Conservation (phyloP, 2,113 vertebrate species). For the Pelecanoides urinatrix region DNA sequence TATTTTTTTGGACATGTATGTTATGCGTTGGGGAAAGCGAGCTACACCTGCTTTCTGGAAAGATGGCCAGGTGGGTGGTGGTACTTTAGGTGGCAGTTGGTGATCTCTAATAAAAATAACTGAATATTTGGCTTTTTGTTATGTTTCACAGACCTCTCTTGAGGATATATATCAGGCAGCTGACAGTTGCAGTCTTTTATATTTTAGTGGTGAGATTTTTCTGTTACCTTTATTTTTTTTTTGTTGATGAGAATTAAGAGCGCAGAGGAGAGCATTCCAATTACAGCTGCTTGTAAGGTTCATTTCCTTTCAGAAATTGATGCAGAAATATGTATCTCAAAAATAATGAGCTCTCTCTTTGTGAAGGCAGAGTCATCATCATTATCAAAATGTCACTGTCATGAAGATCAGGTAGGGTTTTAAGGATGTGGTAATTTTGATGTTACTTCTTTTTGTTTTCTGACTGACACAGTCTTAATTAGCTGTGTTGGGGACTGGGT, state of each 20-base stretch:
- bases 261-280: not conserved
- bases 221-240: not conserved
- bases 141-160: not conserved
- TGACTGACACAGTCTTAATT: conserved; percentile 4
- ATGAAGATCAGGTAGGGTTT: not conserved
- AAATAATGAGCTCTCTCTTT: conserved; percentile 34
- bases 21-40: not conserved
- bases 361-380: not conserved
- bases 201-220: not conserved
- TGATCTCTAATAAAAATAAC: not conserved
- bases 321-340: conserved; percentile 22
- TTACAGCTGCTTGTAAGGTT: not conserved
- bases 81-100: not conserved
- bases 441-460: not conserved
- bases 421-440: not conserved
- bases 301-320: conserved; percentile 38
- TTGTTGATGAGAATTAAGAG: not conserved
- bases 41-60: not conserved
- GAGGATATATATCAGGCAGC: not conserved
- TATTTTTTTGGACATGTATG: not conserved
- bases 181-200: not conserved
- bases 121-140: not conserved
- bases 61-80: not conserved
- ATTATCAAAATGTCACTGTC: conserved; percentile 25
- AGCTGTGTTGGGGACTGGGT: not conserved